Conservation (phyloP, 2,797 vertebrate genomes). For the Pyrocephalus nanus region DNA sequence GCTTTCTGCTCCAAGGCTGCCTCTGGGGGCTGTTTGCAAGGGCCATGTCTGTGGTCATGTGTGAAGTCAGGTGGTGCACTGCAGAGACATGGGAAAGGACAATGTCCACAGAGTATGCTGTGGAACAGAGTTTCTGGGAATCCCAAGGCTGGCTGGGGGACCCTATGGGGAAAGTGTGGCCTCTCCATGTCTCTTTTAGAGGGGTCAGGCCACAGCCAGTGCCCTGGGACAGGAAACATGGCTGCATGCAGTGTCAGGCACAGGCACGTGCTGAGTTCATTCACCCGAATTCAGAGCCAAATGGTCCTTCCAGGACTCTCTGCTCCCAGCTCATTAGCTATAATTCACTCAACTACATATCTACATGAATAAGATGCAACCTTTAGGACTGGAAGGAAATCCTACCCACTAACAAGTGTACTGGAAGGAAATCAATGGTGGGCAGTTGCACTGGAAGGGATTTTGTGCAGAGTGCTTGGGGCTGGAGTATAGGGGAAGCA, state of each 20-base stretch:
- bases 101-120: background rate
- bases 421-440: background rate
- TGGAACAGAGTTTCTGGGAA: background rate
- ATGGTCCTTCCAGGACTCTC: background rate
- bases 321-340: background rate
- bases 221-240: background rate
- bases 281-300: background rate
- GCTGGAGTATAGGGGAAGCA: background rate
- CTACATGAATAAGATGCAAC: background rate
- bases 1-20: background rate
- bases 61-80: accelerated
- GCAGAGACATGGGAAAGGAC: background rate
- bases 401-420: background rate
- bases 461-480: background rate
- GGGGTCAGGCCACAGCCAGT: background rate
- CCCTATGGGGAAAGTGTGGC: background rate
- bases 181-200: background rate
- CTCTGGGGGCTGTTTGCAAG: background rate
- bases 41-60: background rate
- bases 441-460: background rate
- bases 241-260: background rate
- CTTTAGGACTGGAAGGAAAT: background rate
- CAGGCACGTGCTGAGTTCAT: background rate
- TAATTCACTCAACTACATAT: background rate
- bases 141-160: background rate